A percentile compares a stretch with the other conserved stretches of the same genome.
Evolutionary conservation across 2,888 invertebrate species (phyloP).

Genomic region (Sisyra terminalis): DNA sequence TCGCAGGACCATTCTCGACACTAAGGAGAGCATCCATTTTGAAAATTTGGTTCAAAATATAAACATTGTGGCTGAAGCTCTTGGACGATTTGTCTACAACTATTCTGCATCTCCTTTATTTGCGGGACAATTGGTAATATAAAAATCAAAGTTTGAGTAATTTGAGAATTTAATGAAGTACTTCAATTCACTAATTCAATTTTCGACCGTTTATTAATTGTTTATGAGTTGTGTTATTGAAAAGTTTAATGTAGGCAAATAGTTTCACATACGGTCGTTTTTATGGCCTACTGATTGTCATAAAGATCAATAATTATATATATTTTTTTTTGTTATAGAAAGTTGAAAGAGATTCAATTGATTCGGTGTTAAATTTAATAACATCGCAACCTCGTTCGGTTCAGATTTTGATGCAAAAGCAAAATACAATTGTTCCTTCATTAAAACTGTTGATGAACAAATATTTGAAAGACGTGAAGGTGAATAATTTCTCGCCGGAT

Average conservation of each 20-base stretch:
- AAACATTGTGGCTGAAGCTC: conserved; percentile 60
- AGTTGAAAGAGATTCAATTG: conserved; percentile 54
- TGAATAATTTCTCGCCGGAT: conserved; percentile 52
- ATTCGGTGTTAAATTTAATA: conserved; percentile 60
- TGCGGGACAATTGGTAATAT: conserved; percentile 58
- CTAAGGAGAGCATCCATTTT: conserved; percentile 34
- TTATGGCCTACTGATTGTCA: background rate
- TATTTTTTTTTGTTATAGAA: conserved; percentile 33
- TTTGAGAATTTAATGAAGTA: too few species aligned
- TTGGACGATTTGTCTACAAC: conserved; percentile 70
- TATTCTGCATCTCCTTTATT: conserved; percentile 49
- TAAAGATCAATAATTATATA: background rate
- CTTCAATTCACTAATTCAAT: too few species aligned
- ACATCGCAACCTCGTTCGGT: conserved; percentile 58
- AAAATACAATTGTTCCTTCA: conserved; percentile 47
- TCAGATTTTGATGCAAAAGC: conserved; percentile 48
- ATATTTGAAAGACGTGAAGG: conserved; percentile 61
- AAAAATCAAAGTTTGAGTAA: too few species aligned
- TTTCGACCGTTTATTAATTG: too few species aligned
- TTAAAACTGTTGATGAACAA: conserved; percentile 56
- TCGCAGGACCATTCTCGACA: conserved; percentile 46
- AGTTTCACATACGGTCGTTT: conserved; percentile 3
- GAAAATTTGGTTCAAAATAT: conserved; percentile 49
- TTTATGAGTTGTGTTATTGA: too few species aligned
- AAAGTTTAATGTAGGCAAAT: background rate